Evolutionary conservation across 2,113 vertebrate species (phyloP).

Genomic region (Trogon surrucura): DNA sequence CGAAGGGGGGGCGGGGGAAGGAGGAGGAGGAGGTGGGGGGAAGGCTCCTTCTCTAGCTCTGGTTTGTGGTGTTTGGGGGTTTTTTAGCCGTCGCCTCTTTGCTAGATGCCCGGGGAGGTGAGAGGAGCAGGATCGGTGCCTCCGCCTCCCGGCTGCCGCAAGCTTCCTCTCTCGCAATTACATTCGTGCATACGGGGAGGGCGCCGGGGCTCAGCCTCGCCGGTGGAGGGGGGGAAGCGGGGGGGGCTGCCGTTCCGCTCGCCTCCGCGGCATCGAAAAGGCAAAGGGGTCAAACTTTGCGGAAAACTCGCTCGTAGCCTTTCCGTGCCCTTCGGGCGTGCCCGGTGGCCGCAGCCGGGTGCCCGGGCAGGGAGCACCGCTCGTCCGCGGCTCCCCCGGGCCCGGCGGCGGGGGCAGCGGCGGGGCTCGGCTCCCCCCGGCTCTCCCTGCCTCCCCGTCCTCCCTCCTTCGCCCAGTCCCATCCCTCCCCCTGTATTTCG

Average conservation of each 20-base stretch:
- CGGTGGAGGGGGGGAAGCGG: conserved; percentile 2
- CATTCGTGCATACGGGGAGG: background rate
- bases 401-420: background rate
- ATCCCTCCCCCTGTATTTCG: conserved; percentile 21
- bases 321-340: conserved; percentile 5
- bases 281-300: conserved; percentile 84
- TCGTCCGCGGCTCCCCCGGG: background rate
- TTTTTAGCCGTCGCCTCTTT: background rate
- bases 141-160: background rate
- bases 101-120: background rate
- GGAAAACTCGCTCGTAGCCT: conserved; percentile 43
- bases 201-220: conserved; percentile 2
- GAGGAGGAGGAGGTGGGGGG: no score
- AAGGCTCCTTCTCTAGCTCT: background rate
- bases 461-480: conserved; percentile 1
- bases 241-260: background rate
- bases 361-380: background rate
- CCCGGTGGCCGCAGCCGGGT: conserved; percentile 6
- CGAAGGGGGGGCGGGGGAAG: no score
- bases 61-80: background rate
- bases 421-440: background rate
- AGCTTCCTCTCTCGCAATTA: background rate
- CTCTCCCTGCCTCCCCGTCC: background rate
- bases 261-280: conserved; percentile 67
- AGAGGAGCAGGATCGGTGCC: conserved; percentile 8